Base-by-base conservation (phyloP, 2,888 invertebrate species). In the Molorchus minor region DNA sequence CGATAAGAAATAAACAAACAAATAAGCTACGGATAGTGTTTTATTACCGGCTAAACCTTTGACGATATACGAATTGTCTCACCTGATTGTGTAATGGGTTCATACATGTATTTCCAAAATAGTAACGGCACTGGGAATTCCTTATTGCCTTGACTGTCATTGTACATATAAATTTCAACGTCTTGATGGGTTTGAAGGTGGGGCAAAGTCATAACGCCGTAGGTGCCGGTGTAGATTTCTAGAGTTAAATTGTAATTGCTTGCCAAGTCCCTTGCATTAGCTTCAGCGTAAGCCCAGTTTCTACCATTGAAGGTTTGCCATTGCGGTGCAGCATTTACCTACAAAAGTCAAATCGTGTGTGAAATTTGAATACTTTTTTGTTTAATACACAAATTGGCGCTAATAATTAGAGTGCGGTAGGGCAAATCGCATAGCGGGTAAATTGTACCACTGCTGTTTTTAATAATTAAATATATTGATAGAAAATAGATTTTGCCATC, bases 81-180 rank as follows among this genome's bases (percentile, higher is more conserved):
- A 36, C 49, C 49, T 82, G 73, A 5, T 82, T 79, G 0, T 4
- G 75, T 79, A 0, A 70, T 70, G 0, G 82, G 79, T 56, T 88
- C 85, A 69, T 86, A 84, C 0, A 85, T 82, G 2, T 87, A 84
- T 70, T 86, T 87, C 83, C 85, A 88, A 61, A 80, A 85, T n/a
- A 85, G 56, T 67, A 79, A 80, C 0, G 87, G 87, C 5, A 86
- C 84, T 0, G 86, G 85, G 49, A 85, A 20, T 8, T 58, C 71
- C 8, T 49, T 36, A 38, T 74, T 76, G 3, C 55, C 57, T 20
- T 62, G 51, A 8, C 68, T 68, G 52, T 65, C 60, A 3, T 65
- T 70, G 54, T 73, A 76, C 33, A 80, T 55, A 62, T 70, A 77
- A n/a, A 80, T 60, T 40, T 68, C 54, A 15, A 63, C 65, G 3